phyloP scores from a whole-genome alignment of 2,888 invertebrate genomes.

The Aricia artaxerxes region DNA sequence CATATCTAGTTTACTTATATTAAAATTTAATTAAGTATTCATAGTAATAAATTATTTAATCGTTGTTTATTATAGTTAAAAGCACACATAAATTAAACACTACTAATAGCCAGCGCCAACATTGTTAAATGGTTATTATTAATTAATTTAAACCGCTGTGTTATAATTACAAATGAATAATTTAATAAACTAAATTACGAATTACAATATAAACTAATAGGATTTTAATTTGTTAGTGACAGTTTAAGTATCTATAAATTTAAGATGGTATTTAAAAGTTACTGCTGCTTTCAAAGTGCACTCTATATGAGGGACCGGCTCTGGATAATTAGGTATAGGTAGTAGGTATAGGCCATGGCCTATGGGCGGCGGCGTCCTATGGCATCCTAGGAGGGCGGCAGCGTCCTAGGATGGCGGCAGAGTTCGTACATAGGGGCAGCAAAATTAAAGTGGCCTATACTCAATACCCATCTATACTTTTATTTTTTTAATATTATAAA shows the following conservation, averaged over 20 bases:
- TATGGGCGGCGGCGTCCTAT: no score
- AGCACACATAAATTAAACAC: neutral
- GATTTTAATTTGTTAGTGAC: neutral
- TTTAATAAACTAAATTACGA: neutral
- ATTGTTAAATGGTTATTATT: neutral
- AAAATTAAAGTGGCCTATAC: no score
- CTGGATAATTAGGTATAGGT: no score
- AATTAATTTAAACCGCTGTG: slow-evolving; percentile 3
- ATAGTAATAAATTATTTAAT: neutral
- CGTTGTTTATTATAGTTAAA: neutral
- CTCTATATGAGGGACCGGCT: no score
- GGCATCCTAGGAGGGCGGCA: no score
- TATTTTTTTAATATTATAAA: no score
- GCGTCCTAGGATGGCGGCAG: no score
- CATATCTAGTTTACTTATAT: neutral
- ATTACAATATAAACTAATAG: neutral
- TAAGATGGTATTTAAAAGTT: neutral
- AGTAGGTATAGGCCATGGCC: no score
- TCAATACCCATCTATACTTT: no score
- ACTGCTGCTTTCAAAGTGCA: neutral
- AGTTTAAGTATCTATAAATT: neutral
- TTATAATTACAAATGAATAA: neutral
- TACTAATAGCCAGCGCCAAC: neutral
- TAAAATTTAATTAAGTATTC: neutral
- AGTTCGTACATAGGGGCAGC: no score